Evolutionary conservation across 2,888 invertebrate species (phyloP), one percentile per base, ranked within the genome.

Genomic region (Sepiola atlantica): DNA sequence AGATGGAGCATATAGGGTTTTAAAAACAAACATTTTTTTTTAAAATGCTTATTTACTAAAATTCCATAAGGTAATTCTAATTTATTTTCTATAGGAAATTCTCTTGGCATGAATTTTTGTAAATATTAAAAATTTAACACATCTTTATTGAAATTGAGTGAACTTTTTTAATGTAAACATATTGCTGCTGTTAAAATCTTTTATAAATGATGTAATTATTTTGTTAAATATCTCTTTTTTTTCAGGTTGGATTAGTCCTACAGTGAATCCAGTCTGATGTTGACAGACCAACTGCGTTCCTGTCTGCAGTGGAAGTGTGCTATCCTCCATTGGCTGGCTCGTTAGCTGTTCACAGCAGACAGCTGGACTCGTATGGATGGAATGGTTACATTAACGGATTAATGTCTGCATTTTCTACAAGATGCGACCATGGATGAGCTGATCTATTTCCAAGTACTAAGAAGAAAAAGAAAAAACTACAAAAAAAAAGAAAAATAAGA

Each of bases 181-280:
- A 2, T 61, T 24, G 16, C 28, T 90, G 35, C 45, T 90, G 20
- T 54, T 57, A 20, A 54, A 35, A 45, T 35, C 77, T 77, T 93
- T 35, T 4, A n/a, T 93, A 94, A 93, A 57, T 45, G 35, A 35
- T 35, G 16, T 55, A 24, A 24, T 35, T 92, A 94, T n/a, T 57
- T 93, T 35, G 90, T 94, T 57, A 20, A 57, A 57, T 21, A 92
- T 94, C 90, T 93, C 32, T 94, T 94, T 93, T 35, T 92, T 95
- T 95, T 54, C 95, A 96, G 96, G 96, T 96, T 94, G 96, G 96
- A 28, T 95, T 96, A 94, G 96, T 96, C n/a, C 95, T 96, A 94
- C 96, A 96, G 95, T 96, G 96, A 96, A 45, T 32, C n/a, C 91
- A 77, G n/a, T 45, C 32, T 54, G 55, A n/a, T 20, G n/a, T 77